Evolutionary conservation across 2,113 vertebrate genomes (phyloP), one percentile per base, ranked within the genome.

Genomic region (Coracopsis vasa): DNA sequence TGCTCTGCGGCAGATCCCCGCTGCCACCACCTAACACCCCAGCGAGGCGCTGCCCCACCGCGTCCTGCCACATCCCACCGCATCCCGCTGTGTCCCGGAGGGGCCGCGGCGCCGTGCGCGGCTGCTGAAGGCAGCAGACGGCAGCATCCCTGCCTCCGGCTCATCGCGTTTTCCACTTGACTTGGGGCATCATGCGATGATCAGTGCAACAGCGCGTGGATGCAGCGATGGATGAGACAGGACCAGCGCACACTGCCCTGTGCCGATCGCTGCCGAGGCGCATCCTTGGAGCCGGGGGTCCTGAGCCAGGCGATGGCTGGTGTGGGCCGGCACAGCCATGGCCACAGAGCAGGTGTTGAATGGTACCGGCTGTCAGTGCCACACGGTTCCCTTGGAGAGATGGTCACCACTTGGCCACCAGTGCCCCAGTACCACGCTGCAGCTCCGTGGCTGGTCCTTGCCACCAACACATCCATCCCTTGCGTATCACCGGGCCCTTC

Each of bases 311-410:
- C 8, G 53, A 33, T 4, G 11, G 56, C 16, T 17, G 21, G 15
- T 2, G 19, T 7, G 48, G 48, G 13, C 16, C 5, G 0, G 61
- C 17, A 11, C 0, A 0, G 74, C 48, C 41, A 0, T 0, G 47
- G 71, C 45, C 53, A 27, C 14, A 2, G 10, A 3, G 25, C 81
- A 17, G 47, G 45, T 2, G 7, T 0, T 31, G 77, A 28, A 62
- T 0, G 0, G 45, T 21, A 44, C 14, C 0, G 0, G 56, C 37
- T 20, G 62, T 23, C 4, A 3, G 27, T 2, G 10, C 58, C 10
- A 2, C 2, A 1, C 0, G 0, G 21, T 41, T 64, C 48, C 54
- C 51, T 67, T 17, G 53, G 41, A 10, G 37, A 37, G 17, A 20
- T 0, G 0, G 9, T 47, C 2, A 0, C 39, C 53, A 2, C 29